Base-by-base conservation (phyloP, 2,888 invertebrate genomes). In the Exephanes ischioxanthus region DNA sequence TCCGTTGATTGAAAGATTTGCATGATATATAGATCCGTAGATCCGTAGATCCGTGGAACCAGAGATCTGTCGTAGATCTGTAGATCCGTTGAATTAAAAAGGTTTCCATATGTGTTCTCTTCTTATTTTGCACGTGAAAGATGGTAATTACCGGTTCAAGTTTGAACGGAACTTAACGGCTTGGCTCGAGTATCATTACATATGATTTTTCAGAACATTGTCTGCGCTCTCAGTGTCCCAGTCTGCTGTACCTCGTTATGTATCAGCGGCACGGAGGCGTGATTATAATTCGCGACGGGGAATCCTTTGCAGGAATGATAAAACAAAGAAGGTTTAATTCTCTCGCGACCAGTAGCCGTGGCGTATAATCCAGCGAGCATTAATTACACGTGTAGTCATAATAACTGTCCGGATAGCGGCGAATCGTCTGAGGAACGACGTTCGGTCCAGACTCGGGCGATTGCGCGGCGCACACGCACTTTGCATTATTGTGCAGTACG, bases 321-420 rank as follows among this genome's bases (percentile, higher is more conserved):
- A 53, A 61, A 68, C 22, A 68, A 55, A 84, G 51, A 67, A 76
- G 55, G 41, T 80, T 85, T 68, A 45, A 83, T 80, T 83, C 72
- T 33, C 77, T 19, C 41, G 71, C n/a, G 80, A 73, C 55, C 51
- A 72, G 67, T 48, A 63, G 22, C 53, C 67, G 72, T 83, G 89
- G 82, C 88, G 78, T 85, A 89, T 92, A 92, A 92, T 92, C 91
- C 92, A 77, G 86, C 37, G 77, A 68, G 70, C 91, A 93, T 93
- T 92, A 92, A 92, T 92, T 93, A 91, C 88, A 87, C 84, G 86
- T 90, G 90, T 92, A 92, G 92, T 93, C 92, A 93, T 92, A 93
- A 93, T 93, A 93, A 63, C 87, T 88, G 90, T 90, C 89, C 85
- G 84, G 55, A 80, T 76, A 66, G 76, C 67, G 63, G 63, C 63